Evolutionary conservation across 2,797 vertebrate genomes (phyloP).

Genomic region (Petrocephalus schoutedeni): DNA sequence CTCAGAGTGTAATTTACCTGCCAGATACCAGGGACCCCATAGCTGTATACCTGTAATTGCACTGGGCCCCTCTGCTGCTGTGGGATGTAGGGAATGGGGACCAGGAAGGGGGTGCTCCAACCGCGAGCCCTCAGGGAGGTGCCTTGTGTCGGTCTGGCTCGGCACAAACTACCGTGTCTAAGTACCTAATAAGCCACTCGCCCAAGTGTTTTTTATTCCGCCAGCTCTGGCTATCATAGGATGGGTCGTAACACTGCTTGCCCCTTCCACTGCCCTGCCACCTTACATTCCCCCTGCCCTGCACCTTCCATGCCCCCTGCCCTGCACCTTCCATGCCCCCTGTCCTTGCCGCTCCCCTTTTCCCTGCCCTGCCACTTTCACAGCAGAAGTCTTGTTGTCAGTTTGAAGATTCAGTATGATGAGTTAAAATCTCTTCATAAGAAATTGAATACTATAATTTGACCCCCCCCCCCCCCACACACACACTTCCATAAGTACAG

Average conservation of each 20-base stretch:
- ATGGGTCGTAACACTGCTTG: background rate
- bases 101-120: background rate
- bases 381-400: background rate
- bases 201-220: background rate
- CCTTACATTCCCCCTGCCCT: no score
- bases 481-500: background rate
- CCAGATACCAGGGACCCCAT: background rate
- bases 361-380: background rate
- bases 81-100: background rate
- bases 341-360: background rate
- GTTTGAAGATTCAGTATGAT: background rate
- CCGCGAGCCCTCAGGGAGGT: background rate
- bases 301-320: no score
- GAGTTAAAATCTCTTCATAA: background rate
- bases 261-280: no score
- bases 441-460: background rate
- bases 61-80: background rate
- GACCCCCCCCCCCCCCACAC: background rate
- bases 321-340: no score
- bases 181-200: background rate
- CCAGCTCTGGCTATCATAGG: background rate
- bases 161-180: no score
- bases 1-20: background rate
- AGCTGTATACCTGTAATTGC: background rate
- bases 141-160: background rate